phyloP scores from a whole-genome alignment of 2,888 invertebrate species.

The Zaprionus lineosus region DNA sequence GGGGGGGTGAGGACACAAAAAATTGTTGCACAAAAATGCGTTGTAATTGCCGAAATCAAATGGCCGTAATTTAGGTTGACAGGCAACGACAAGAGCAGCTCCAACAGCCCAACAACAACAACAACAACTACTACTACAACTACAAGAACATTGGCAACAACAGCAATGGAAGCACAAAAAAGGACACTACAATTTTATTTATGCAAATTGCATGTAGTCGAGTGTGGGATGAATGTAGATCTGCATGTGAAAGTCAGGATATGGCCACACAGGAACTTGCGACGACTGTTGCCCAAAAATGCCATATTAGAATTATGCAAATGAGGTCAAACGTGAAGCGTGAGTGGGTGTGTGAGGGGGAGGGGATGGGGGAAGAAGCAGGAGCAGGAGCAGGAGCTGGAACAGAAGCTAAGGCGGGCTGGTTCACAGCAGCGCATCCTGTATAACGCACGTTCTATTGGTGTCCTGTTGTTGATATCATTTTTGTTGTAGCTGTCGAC shows the following conservation, averaged over 20 bases:
- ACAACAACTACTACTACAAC: too few species aligned
- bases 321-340: conserved; percentile 33
- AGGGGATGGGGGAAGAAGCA: too few species aligned
- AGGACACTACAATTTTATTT: conserved; percentile 62
- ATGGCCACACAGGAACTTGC: conserved; percentile 13
- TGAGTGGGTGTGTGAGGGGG: not conserved
- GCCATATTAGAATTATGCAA: conserved; percentile 76
- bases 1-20: conserved; percentile 24
- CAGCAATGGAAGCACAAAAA: not conserved
- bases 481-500: too few species aligned
- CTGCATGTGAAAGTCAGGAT: conserved; percentile 5
- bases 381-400: too few species aligned
- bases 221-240: conserved; percentile 11
- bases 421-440: too few species aligned
- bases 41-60: conserved; percentile 75
- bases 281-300: conserved; percentile 47
- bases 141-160: not conserved
- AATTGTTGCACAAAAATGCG: conserved; percentile 75
- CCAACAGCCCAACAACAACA: conserved; percentile 2
- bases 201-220: conserved; percentile 60
- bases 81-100: conserved; percentile 44
- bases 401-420: too few species aligned
- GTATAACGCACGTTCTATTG: too few species aligned
- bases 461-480: too few species aligned
- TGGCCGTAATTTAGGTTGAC: conserved; percentile 69